Base-by-base conservation (phyloP, 2,113 vertebrate species). In the Morone saxatilis region DNA sequence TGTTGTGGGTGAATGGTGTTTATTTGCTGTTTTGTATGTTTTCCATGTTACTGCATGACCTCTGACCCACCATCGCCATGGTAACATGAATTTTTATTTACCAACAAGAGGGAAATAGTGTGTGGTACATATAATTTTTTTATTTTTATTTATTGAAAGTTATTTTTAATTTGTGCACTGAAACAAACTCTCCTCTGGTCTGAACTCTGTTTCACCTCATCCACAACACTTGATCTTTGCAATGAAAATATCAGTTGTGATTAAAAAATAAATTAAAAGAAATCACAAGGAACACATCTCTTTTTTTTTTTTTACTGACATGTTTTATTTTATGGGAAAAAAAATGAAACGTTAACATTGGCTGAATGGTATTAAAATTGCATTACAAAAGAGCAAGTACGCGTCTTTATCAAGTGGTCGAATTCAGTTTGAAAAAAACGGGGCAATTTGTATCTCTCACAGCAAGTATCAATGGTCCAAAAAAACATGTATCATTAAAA, bases 131-230 rank as follows among this genome's bases (percentile, higher is more conserved):
- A 59, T 51, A 16, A 74, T 81, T 90, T 76, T 92, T 47, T 45
- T 13, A 47, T 47, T 47, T 47, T 4, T 78, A 95, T 94, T 96
- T 95, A 95, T 95, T 93, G 89, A 93, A 93, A 4, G 80, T 81
- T 92, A 5, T 78, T 78, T 93, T 88, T 92, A 67, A 80, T 84
- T 70, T 86, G 80, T 93, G 92, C 93, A 94, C 91, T 94, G 92
- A 94, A 89, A 73, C 63, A 48, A 92, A 75, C 60, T 76, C 78
- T 86, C 57, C 68, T 78, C 77, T 78, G 50, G 63, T 76, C 83
- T 76, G 61, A 84, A 65, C 71, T 86, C 73, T 78, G 88, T 90
- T 86, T 89, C 89, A 72, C 78, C 70, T 91, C 81, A 79, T 88
- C 77, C 81, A 87, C 71, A 53, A 87, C 81, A 92, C 88, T 84